Conservation (phyloP, 92 coral and sea anemone genomes). For the Porites divaricata region DNA sequence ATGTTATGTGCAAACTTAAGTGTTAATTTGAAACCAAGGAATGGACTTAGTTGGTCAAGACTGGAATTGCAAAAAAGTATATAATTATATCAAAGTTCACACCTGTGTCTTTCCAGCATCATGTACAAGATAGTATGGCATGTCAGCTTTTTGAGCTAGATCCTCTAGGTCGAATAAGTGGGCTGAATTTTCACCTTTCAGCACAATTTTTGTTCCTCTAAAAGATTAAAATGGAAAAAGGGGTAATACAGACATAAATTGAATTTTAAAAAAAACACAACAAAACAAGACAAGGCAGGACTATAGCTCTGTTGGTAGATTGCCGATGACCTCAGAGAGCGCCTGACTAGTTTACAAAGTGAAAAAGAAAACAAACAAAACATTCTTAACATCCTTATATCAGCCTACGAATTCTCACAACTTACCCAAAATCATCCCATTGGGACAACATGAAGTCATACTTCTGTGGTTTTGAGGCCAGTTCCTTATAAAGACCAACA, state of each 20-base stretch:
- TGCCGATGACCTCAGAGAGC: too few species aligned
- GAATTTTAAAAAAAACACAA: too few species aligned
- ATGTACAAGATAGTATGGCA: constrained; percentile 82
- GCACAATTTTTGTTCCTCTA: constrained; percentile 80
- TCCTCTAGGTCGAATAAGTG: constrained; percentile 83
- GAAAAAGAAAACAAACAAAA: neutral
- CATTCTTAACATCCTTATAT: neutral
- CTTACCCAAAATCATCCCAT: constrained; percentile 92
- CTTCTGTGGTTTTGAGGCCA: constrained; percentile 55
- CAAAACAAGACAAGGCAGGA: too few species aligned
- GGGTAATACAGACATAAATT: too few species aligned
- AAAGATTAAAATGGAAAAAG: neutral
- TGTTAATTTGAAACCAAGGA: neutral
- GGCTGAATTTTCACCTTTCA: constrained; percentile 78
- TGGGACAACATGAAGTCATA: constrained; percentile 59
- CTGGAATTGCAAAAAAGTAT: too few species aligned
- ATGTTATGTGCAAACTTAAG: too few species aligned
- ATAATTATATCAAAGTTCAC: neutral
- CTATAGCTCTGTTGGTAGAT: too few species aligned
- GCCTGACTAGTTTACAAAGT: neutral
- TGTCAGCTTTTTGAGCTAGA: constrained; percentile 58
- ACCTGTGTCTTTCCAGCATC: constrained; percentile 97
- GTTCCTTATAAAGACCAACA: constrained; percentile 72
- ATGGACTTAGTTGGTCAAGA: neutral
- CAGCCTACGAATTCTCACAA: neutral